Evolutionary conservation across 2,797 vertebrate genomes (phyloP), one percentile per base, ranked within the genome.

Genomic region (Antrozous pallidus): DNA sequence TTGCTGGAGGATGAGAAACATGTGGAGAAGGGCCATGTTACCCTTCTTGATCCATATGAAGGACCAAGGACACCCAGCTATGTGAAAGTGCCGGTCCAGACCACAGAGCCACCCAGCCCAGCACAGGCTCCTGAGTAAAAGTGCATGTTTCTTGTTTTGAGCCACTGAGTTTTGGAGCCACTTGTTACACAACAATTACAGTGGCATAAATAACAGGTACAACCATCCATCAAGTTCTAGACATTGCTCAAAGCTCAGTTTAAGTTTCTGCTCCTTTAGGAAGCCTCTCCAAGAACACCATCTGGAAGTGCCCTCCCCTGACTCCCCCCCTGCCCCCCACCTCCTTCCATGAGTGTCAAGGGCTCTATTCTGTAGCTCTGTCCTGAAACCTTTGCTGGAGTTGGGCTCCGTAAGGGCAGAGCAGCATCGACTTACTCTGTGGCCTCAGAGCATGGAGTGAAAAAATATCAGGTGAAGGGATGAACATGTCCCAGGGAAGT

Each of bases 231-330:
- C 16, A 71, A 17, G 17, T 42, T 86, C n/a, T 67, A 82, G 56
- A 40, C 54, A 12, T 28, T 49, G 90, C 77, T 78, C 28, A 81
- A 88, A 89, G 49, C 79, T 88, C 49, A 26, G 16, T 67, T 83
- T 65, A 75, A n/a, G 70, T 61, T 42, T 8, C 17, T 13, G 10
- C n/a, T 51, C 16, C 54, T 61, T 20, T 26, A 65, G 63, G 58
- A 92, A 85, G 70, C 11, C 38, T 61, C 80, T 51, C 40, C 33
- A 77, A 61, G 28, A 14, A 2, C 11, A 49, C 24, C 4, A 8
- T 8, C 2, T 36, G 51, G 24, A 54, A 11, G 40, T 70, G 38
- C 31, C 14, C 33, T 28, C 22, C 17, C 24, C 51, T 22, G 51
- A 22, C 51, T 54, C 7, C 8, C 51, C 26, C 11, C 11, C 26